Percentiles rank a stretch among this genome's conserved stretches.
phyloP scores from a whole-genome alignment of 2,888 invertebrate genomes.

The Ligdia adustata region DNA sequence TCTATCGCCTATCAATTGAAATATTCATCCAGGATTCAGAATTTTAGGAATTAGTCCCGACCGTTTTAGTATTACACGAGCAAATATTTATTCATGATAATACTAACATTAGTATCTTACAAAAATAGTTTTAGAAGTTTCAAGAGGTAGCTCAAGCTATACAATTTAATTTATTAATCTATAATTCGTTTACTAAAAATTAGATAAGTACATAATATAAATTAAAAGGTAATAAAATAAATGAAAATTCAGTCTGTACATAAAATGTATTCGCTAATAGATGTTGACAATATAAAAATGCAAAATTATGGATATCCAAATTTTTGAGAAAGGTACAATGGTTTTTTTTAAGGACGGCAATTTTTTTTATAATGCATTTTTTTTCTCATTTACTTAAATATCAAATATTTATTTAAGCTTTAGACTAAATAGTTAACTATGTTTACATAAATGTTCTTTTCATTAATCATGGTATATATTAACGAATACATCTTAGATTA shows the following conservation, averaged over 20 bases:
- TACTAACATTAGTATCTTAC: constrained; percentile 64
- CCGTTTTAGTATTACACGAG: constrained; percentile 55
- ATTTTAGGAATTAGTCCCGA: constrained; percentile 14
- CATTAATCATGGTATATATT: background rate
- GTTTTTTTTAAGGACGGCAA: constrained; percentile 7
- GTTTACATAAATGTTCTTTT: too few relatives aligned
- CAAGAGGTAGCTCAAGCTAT: constrained; percentile 76
- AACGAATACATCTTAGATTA: constrained; percentile 14
- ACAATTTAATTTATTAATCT: constrained; percentile 47
- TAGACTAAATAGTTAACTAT: background rate
- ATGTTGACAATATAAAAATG: background rate
- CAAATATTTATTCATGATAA: constrained; percentile 46
- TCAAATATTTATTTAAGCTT: background rate
- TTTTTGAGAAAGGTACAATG: background rate
- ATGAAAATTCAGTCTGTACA: constrained; percentile 33
- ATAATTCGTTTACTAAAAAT: constrained; percentile 50
- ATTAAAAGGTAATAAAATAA: constrained; percentile 34
- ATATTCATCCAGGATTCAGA: constrained; percentile 26
- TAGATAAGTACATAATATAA: constrained; percentile 53
- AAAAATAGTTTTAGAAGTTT: constrained; percentile 77
- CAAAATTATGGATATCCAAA: background rate
- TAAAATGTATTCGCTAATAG: constrained; percentile 13
- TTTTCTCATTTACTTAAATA: background rate
- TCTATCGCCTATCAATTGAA: constrained; percentile 26
- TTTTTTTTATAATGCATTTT: background rate